Conservation (phyloP, 2,113 vertebrate genomes). For the Chaetodon trifascialis region DNA sequence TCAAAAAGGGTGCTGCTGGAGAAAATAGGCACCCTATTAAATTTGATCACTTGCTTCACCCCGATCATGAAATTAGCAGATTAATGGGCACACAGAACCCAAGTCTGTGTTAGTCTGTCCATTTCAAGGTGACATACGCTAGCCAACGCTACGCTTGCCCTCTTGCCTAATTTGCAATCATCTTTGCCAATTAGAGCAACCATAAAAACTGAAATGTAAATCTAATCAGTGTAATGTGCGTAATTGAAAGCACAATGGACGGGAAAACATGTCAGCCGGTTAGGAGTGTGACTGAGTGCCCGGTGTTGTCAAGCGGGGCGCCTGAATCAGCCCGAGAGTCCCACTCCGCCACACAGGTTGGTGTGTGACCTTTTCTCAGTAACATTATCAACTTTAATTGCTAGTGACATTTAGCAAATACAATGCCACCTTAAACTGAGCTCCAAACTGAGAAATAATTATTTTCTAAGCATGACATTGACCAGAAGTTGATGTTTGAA, state of each 20-base stretch:
- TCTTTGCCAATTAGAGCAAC: slow-evolving; percentile 84
- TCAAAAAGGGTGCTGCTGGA: slow-evolving; percentile 53
- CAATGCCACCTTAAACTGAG: slow-evolving; percentile 78
- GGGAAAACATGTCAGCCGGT: slow-evolving; percentile 75
- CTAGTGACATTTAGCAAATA: slow-evolving; percentile 86
- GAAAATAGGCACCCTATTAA: slow-evolving; percentile 76
- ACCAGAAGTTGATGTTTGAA: slow-evolving; percentile 66
- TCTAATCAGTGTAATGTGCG: slow-evolving; percentile 84
- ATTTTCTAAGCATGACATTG: slow-evolving; percentile 74
- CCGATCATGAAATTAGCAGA: slow-evolving; percentile 80
- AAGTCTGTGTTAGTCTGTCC: slow-evolving; percentile 67
- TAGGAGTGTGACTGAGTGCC: slow-evolving; percentile 67
- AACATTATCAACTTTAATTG: slow-evolving; percentile 86
- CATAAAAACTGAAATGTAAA: slow-evolving; percentile 82
- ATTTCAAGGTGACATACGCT: slow-evolving; percentile 83
- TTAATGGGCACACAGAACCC: slow-evolving; percentile 61
- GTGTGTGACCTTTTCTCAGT: slow-evolving; percentile 82
- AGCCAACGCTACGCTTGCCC: slow-evolving; percentile 57
- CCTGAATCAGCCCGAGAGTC: slow-evolving; percentile 63
- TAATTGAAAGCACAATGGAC: slow-evolving; percentile 84
- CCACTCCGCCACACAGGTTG: slow-evolving; percentile 62
- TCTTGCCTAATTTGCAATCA: slow-evolving; percentile 83
- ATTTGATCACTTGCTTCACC: slow-evolving; percentile 78
- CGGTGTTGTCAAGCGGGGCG: slow-evolving; percentile 45
- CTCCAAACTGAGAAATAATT: slow-evolving; percentile 74